A percentile compares a stretch with the other conserved stretches of the same genome.
These are phyloP conservation scores for Zoroaster sp. DNA, from an alignment of 53 echinoderm and acorn worm species.

Conservation along the genomic window DNA sequence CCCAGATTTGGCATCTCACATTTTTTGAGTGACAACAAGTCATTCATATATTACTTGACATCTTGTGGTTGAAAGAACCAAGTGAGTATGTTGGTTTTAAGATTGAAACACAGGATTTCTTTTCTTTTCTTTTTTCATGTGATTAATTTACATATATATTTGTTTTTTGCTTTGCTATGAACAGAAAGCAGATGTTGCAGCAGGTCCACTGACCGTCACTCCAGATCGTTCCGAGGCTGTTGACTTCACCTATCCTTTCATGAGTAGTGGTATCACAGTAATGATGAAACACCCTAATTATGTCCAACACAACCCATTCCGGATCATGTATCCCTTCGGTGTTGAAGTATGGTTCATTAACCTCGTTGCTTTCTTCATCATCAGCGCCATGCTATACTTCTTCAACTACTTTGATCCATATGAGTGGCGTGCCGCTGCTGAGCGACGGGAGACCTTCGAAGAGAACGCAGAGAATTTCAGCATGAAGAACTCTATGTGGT, in stretches of 20 bases:
- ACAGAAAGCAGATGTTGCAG: slow-evolving; percentile 99
- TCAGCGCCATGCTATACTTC: slow-evolving; percentile 76
- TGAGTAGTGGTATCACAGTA: slow-evolving; percentile 89
- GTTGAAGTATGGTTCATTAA: slow-evolving; percentile 97
- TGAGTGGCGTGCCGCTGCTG: slow-evolving; percentile 92
- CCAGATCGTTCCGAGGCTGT: slow-evolving; percentile 76
- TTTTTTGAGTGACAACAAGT: too few species aligned
- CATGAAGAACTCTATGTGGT: slow-evolving; percentile 96
- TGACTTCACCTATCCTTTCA: slow-evolving; percentile 97
- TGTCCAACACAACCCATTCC: slow-evolving; percentile 84
- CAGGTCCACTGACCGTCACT: slow-evolving; percentile 94
- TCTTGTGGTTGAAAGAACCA: too few species aligned
- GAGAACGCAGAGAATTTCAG: slow-evolving; percentile 94
- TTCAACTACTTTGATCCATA: slow-evolving; percentile 96
- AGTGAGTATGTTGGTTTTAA: too few species aligned
- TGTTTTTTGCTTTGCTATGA: too few species aligned
- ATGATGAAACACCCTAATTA: slow-evolving; percentile 83
- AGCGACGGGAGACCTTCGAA: slow-evolving; percentile 81
- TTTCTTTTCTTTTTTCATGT: too few species aligned
- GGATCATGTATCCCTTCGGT: slow-evolving; percentile 94
- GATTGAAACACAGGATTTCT: too few species aligned
- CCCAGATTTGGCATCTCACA: too few species aligned
- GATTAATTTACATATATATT: too few species aligned
- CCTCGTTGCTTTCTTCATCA: slow-evolving; percentile 77
- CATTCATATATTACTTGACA: too few species aligned